These are phyloP conservation scores for Pentalonia nigronervosa DNA, from an alignment of 1,140 invertebrate species.

Conservation along the genomic window DNA sequence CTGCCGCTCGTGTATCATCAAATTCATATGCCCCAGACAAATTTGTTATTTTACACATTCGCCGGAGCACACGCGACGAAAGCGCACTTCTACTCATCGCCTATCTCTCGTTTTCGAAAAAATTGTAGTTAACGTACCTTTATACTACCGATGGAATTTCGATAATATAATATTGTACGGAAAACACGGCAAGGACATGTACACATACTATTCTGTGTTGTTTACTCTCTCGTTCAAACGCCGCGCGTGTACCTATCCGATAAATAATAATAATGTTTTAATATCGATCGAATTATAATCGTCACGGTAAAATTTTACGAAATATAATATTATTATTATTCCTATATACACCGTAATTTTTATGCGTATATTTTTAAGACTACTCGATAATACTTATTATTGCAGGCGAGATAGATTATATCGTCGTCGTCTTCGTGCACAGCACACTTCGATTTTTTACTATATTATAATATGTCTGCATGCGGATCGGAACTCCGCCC, in stretches of 20 bases:
- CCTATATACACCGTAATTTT: too few relatives aligned
- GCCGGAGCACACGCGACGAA: background rate
- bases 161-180: background rate
- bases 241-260: background rate
- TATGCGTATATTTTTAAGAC: background rate
- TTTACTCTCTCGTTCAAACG: background rate
- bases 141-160: background rate
- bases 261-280: constrained; percentile 4
- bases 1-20: background rate
- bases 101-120: background rate
- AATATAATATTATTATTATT: background rate
- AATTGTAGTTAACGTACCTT: background rate
- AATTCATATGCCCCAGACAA: background rate
- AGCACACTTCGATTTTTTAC: background rate
- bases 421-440: background rate
- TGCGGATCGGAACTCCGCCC: background rate
- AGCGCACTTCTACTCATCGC: background rate
- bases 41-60: background rate
- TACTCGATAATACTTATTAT: too few relatives aligned
- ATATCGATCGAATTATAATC: background rate
- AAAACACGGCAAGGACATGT: background rate
- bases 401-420: background rate
- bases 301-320: background rate
- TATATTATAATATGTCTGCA: background rate
- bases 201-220: background rate